These are phyloP conservation scores for Drosophila ezoana DNA, from an alignment of 2,888 invertebrate species.

Conservation along the genomic window DNA sequence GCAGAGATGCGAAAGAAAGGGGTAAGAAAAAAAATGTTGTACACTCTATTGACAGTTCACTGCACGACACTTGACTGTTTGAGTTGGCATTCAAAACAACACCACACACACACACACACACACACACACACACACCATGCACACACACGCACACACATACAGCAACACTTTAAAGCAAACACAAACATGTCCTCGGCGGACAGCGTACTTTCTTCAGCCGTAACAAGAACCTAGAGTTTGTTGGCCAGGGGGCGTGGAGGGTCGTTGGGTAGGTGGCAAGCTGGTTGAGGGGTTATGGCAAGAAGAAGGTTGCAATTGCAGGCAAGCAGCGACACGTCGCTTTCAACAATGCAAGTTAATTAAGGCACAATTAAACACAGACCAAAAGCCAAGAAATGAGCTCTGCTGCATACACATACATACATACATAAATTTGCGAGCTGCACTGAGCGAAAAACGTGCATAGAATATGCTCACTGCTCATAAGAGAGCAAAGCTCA, in stretches of 20 bases:
- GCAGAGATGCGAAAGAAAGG: slow-evolving; percentile 34
- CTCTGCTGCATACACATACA: slow-evolving; percentile 19
- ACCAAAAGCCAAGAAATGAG: slow-evolving; percentile 29
- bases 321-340: slow-evolving; percentile 59
- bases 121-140: slow-evolving; percentile 24
- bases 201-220: slow-evolving; percentile 61
- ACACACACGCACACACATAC: slow-evolving; percentile 13
- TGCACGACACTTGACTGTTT: slow-evolving; percentile 79
- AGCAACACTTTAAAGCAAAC: slow-evolving; percentile 66
- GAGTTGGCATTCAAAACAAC: slow-evolving; percentile 76
- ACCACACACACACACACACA: slow-evolving; percentile 37
- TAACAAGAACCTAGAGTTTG: slow-evolving; percentile 20
- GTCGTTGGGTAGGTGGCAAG: no score
- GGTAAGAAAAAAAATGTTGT: slow-evolving; percentile 47
- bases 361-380: slow-evolving; percentile 73
- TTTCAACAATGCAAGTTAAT: slow-evolving; percentile 75
- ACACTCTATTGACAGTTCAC: slow-evolving; percentile 78
- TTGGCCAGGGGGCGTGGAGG: background rate
- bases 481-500: no score
- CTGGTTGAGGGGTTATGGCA: background rate
- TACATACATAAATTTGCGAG: background rate
- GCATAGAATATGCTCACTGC: background rate
- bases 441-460: slow-evolving; percentile 29
- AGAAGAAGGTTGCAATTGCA: slow-evolving; percentile 21
- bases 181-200: slow-evolving; percentile 45